Percentiles rank a stretch among this genome's conserved stretches.
Conservation (phyloP, 92 coral and sea anemone species). For the Muricea muricata region DNA sequence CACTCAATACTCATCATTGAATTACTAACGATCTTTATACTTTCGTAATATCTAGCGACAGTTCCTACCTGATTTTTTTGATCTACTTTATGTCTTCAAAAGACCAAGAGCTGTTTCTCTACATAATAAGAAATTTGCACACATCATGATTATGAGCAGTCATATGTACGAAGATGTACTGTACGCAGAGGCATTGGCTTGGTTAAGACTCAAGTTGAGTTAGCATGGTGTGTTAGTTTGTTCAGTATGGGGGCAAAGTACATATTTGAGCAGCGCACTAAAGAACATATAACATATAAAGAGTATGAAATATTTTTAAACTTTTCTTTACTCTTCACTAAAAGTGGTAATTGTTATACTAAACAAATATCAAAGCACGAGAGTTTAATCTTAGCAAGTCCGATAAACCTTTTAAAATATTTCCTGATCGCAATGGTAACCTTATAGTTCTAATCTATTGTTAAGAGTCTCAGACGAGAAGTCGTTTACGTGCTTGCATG, state of each 20-base stretch:
- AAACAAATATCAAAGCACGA: background rate
- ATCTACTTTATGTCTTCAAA: background rate
- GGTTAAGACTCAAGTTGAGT: no score
- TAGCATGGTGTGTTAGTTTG: no score
- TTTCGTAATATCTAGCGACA: background rate
- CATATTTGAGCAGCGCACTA: no score
- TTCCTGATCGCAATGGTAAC: background rate
- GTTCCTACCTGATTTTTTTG: background rate
- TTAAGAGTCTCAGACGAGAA: background rate
- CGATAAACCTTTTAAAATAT: background rate
- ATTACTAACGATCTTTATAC: slow-evolving; percentile 20
- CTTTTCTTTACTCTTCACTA: background rate
- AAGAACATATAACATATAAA: no score
- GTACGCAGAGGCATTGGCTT: no score
- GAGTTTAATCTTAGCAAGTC: background rate
- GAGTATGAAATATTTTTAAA: no score
- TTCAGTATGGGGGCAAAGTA: no score
- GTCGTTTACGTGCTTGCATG: background rate
- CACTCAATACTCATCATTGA: slow-evolving; percentile 28
- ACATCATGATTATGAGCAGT: background rate
- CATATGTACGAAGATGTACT: no score
- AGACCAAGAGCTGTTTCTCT: no score
- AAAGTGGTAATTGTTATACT: background rate
- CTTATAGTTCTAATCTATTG: background rate
- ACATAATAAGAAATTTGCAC: background rate